A percentile compares a stretch with the other conserved stretches of the same genome.
Conservation (phyloP, 2,113 vertebrate species). For the Chamaea fasciata region DNA sequence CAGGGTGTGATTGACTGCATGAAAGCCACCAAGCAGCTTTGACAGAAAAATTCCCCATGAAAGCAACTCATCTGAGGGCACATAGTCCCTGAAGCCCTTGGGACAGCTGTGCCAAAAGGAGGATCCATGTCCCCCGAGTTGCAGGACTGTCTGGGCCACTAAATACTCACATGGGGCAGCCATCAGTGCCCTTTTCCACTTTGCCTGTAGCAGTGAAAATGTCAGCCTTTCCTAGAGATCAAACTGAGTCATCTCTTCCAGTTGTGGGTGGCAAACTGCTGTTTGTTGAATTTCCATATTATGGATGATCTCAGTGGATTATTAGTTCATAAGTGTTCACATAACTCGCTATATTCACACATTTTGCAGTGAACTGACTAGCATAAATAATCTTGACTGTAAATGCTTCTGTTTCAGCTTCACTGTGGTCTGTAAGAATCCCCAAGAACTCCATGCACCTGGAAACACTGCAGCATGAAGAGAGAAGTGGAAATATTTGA, state of each 20-base stretch:
- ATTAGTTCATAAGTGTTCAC: neutral
- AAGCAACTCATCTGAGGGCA: neutral
- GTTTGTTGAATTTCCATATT: neutral
- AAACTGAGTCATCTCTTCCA: neutral
- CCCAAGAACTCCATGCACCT: neutral
- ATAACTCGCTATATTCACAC: neutral
- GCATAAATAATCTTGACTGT: neutral
- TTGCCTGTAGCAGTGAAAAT: neutral
- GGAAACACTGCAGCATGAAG: neutral
- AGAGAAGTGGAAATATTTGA: neutral
- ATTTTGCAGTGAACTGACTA: neutral
- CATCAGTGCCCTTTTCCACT: neutral
- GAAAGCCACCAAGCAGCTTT: neutral
- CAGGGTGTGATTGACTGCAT: neutral
- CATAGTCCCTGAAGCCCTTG: neutral
- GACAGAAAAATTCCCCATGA: neutral
- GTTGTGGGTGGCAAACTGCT: neutral
- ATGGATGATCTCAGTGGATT: neutral
- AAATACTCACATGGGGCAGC: neutral
- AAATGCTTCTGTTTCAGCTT: neutral
- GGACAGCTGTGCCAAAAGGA: neutral
- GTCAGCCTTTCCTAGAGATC: neutral
- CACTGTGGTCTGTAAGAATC: neutral
- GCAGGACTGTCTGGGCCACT: neutral
- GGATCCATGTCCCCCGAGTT: accelerated